These are phyloP conservation scores for Mesorhabditis belari DNA, from an alignment of 2,888 invertebrate genomes.

Conservation along the genomic window DNA sequence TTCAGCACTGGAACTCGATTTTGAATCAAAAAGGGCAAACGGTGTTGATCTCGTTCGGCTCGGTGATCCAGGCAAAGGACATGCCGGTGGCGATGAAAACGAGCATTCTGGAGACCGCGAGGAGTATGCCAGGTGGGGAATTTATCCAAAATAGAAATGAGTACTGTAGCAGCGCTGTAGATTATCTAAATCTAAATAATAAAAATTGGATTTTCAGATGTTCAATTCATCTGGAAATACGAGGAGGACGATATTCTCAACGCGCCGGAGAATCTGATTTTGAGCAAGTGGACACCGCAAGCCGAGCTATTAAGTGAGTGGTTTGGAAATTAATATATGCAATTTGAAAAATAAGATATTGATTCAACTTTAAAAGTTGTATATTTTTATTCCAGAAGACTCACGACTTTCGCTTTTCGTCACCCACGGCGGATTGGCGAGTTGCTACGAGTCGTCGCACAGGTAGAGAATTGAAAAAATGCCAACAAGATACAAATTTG, in stretches of 20 bases:
- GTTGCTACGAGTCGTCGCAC: constrained; percentile 1
- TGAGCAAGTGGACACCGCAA: neutral
- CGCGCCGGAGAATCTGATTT: neutral
- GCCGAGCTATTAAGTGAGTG: neutral
- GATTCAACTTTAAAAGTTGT: no score
- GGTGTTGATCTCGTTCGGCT: constrained; percentile 21
- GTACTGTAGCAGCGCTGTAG: neutral
- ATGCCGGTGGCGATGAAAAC: constrained; percentile 9
- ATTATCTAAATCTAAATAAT: constrained; percentile 14
- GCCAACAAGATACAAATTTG: no score
- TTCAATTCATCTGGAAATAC: constrained; percentile 23
- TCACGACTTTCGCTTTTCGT: constrained; percentile 14
- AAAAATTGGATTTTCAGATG: neutral
- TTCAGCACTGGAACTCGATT: constrained; percentile 16
- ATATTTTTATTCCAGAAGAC: constrained; percentile 15
- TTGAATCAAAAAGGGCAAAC: constrained; percentile 7
- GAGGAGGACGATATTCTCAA: constrained; percentile 8
- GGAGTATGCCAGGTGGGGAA: neutral
- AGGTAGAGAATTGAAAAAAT: neutral
- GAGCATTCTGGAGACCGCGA: neutral
- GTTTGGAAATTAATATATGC: no score
- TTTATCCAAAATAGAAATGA: neutral
- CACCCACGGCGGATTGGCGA: constrained; percentile 21
- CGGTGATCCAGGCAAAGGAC: constrained; percentile 11
- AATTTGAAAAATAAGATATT: no score